Conservation (phyloP, 2,888 invertebrate genomes). For the Drosophila kokeensis region DNA sequence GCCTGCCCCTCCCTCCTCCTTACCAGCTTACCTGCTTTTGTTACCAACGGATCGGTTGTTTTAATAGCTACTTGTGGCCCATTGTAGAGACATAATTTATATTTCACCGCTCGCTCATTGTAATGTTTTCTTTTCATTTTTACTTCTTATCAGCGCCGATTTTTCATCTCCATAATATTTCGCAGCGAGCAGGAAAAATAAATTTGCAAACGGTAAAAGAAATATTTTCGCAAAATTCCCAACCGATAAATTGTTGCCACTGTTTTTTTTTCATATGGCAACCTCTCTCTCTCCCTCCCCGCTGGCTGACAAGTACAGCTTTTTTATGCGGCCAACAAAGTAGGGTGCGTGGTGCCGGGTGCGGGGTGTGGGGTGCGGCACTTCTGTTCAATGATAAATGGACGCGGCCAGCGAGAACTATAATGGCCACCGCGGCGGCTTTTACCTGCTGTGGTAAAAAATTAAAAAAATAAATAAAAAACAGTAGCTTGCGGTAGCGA, state of each 20-base stretch:
- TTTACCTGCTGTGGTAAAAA: conserved; percentile 66
- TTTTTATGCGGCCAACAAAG: conserved; percentile 18
- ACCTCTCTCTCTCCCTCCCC: neutral
- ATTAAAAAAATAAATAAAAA: conserved; percentile 32
- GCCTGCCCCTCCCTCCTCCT: conserved; percentile 6
- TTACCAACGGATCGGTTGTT: conserved; percentile 25
- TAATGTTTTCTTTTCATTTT: conserved; percentile 43
- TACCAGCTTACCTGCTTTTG: conserved; percentile 9
- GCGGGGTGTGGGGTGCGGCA: neutral
- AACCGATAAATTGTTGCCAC: conserved; percentile 68
- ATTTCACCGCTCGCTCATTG: conserved; percentile 37
- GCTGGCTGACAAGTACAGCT: conserved; percentile 68
- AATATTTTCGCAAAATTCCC: conserved; percentile 69
- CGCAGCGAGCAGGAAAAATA: conserved; percentile 61
- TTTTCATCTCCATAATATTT: conserved; percentile 74
- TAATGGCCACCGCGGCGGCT: conserved; percentile 69
- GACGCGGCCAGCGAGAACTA: conserved; percentile 72
- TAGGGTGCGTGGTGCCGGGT: neutral
- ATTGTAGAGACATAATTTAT: conserved; percentile 54
- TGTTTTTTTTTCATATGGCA: conserved; percentile 14
- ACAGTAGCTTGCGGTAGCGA: neutral
- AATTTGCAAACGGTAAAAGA: conserved; percentile 74
- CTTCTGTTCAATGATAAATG: conserved; percentile 67
- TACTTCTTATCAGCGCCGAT: conserved; percentile 49
- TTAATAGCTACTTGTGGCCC: conserved; percentile 46